Evolutionary conservation across 64 coral and sea anemone species (phyloP).

Genomic region (Porites australiensis): DNA sequence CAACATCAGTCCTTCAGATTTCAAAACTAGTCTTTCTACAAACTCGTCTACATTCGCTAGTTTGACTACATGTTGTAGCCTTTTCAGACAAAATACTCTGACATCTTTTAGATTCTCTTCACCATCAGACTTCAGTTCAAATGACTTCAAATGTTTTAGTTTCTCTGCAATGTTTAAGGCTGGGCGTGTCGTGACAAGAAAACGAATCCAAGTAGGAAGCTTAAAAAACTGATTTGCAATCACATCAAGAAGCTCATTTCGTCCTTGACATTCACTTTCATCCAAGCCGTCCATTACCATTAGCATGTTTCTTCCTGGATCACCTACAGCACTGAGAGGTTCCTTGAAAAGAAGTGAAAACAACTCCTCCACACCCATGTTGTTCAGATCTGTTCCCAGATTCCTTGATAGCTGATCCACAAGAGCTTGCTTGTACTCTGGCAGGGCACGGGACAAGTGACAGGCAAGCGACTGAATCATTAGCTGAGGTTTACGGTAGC

Average conservation of each 20-base stretch:
- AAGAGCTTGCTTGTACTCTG: slow-evolving; percentile 38
- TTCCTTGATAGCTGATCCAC: slow-evolving; percentile 47
- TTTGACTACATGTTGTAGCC: not conserved
- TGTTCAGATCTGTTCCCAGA: slow-evolving; percentile 12
- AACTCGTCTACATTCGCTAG: not conserved
- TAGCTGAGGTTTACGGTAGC: slow-evolving; percentile 32
- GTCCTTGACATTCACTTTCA: slow-evolving; percentile 26
- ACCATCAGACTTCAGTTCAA: not conserved
- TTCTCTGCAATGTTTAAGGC: not conserved
- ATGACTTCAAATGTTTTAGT: not conserved
- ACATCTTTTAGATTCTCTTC: slow-evolving; percentile 5
- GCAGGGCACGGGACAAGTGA: slow-evolving; percentile 32
- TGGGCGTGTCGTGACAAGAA: slow-evolving; percentile 57
- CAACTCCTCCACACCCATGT: slow-evolving; percentile 57
- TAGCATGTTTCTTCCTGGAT: not conserved
- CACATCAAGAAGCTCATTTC: slow-evolving; percentile 18
- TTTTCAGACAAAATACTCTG: not conserved
- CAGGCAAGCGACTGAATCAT: slow-evolving; percentile 57
- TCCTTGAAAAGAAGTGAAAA: slow-evolving; percentile 57
- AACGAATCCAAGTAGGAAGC: slow-evolving; percentile 34
- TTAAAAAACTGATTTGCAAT: slow-evolving; percentile 12
- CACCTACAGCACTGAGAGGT: slow-evolving; percentile 2
- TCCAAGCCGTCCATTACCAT: slow-evolving; percentile 57
- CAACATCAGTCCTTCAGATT: slow-evolving; percentile 8
- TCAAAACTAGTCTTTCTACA: not conserved